Evolutionary conservation across 2,888 invertebrate genomes (phyloP).

Genomic region (Lepidochitona cinerea): DNA sequence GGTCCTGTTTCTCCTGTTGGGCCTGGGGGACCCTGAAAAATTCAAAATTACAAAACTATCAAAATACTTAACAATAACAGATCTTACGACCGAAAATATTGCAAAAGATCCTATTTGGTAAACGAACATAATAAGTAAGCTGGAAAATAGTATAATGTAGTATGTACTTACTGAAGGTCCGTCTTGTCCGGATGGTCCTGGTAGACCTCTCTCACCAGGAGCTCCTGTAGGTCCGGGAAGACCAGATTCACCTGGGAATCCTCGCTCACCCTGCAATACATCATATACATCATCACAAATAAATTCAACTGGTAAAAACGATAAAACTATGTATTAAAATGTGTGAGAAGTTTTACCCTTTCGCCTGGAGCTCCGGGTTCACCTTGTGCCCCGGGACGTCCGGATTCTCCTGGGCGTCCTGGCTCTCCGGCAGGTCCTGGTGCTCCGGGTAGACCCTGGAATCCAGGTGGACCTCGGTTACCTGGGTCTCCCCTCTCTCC

Average conservation of each 20-base stretch:
- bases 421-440: conserved; percentile 44
- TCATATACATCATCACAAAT: neutral
- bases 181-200: conserved; percentile 58
- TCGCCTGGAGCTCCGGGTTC: conserved; percentile 54
- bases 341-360: too few species aligned
- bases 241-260: conserved; percentile 47
- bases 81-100: too few species aligned
- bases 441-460: conserved; percentile 45
- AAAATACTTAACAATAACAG: too few species aligned
- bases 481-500: conserved; percentile 53
- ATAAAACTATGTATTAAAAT: too few species aligned
- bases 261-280: conserved; percentile 51
- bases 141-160: too few species aligned
- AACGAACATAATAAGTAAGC: too few species aligned
- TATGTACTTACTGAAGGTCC: neutral
- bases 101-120: too few species aligned
- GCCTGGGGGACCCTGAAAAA: conserved; percentile 50
- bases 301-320: too few species aligned
- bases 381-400: conserved; percentile 56
- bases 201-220: conserved; percentile 23
- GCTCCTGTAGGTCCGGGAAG: conserved; percentile 41
- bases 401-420: conserved; percentile 55
- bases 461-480: conserved; percentile 48
- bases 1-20: conserved; percentile 45
- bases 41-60: too few species aligned